phyloP scores from a whole-genome alignment of 2,797 vertebrate species.

The Muscicapa striata region DNA sequence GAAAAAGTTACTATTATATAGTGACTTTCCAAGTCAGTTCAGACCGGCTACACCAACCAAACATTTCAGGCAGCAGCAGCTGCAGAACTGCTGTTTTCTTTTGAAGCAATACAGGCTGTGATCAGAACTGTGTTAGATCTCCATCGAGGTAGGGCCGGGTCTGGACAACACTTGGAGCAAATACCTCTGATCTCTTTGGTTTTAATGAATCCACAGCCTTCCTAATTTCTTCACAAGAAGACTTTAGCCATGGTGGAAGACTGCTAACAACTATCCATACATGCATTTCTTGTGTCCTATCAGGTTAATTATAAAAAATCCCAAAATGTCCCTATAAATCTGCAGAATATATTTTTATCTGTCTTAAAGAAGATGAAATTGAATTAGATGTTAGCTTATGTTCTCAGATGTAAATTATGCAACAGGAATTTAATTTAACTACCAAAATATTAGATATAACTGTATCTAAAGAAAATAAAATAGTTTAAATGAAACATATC shows the following conservation, averaged over 20 bases:
- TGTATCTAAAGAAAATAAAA: background rate
- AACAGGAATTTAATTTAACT: slow-evolving; percentile 17
- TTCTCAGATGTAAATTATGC: slow-evolving; percentile 1
- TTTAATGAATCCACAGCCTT: background rate
- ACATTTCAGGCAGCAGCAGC: background rate
- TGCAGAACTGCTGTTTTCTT: background rate
- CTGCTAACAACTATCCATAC: background rate
- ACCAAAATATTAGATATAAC: slow-evolving; percentile 37
- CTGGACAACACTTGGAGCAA: background rate
- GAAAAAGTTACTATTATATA: background rate
- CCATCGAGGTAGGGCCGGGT: background rate
- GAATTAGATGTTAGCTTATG: background rate
- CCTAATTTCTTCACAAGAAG: background rate
- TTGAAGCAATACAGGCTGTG: background rate
- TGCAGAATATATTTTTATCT: background rate
- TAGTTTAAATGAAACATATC: slow-evolving; percentile 30
- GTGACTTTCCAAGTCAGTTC: background rate
- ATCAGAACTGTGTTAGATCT: background rate
- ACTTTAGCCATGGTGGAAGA: background rate
- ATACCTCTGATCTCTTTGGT: background rate
- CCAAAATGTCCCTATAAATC: background rate
- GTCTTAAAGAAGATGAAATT: background rate
- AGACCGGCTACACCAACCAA: background rate
- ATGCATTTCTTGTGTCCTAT: background rate
- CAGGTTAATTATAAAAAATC: background rate